Base-by-base conservation (phyloP, 2,888 invertebrate species). In the Euzetes globulus region DNA sequence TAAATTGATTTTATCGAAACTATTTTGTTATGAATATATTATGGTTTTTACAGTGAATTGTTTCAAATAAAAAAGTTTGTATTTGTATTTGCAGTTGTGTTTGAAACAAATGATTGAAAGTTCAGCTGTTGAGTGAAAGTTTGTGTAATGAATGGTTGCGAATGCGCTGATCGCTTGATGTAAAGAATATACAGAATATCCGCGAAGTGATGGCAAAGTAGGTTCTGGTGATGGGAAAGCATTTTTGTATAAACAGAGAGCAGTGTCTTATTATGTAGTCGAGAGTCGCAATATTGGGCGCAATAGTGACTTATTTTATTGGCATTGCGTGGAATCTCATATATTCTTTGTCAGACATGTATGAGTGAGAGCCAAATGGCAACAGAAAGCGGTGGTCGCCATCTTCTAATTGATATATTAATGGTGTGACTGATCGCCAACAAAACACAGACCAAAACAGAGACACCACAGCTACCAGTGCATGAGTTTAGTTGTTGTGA, bases 301-400 rank as follows among this genome's bases (percentile, higher is more conserved):
- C 63, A 63, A 63, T 33, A 33, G 63, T 63, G 37, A 27, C 27
- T 27, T 63, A 33, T 63, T 63, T 37, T 29, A 63, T 63, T 60
- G 25, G 55, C 55, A 55, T 55, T 55, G 63, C 63, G 63, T 63
- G 55, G 63, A 63, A 63, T 17, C 1, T 33, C 3, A 27, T 33
- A 17, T 33, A 15, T 19, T 25, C 22, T 11, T 55, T 55, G 19
- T 19, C 50, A 50, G 50, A 55, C 55, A 33, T 15, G 27, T 17
- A 63, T 63, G 17, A 63, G 37, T 37, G 63, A 63, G 63, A 29
- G 33, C 63, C 63, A 63, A 63, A 63, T 63, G 63, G 63, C 63
- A 63, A 63, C 63, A 63, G 63, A 63, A 33, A 63, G 63, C 63
- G 63, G 63, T 63, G 63, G 63, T n/a, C 63, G 63, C 63, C 63